Conservation (phyloP, 1,140 invertebrate species). For the Tachypleus tridentatus region DNA sequence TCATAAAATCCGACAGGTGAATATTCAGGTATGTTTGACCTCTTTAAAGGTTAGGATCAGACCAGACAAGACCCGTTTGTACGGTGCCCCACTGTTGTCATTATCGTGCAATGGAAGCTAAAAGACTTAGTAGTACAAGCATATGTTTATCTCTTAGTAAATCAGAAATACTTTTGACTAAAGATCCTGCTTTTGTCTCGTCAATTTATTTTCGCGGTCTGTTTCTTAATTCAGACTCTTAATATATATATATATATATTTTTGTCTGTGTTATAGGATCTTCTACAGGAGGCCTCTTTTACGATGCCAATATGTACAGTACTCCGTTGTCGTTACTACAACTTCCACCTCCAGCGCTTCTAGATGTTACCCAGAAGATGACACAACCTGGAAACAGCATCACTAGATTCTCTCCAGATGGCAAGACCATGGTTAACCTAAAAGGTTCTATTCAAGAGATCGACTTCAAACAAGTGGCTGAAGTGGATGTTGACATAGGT, state of each 20-base stretch:
- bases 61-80: no score
- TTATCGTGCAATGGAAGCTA: no score
- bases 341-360: constrained; percentile 38
- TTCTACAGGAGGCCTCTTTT: constrained; percentile 14
- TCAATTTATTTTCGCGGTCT: no score
- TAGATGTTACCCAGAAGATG: constrained; percentile 37
- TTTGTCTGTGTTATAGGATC: not conserved
- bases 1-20: no score
- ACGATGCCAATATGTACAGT: constrained; percentile 36
- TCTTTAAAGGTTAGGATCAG: no score
- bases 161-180: no score
- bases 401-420: constrained; percentile 40
- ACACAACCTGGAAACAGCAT: constrained; percentile 33
- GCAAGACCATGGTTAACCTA: constrained; percentile 34
- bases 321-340: constrained; percentile 40
- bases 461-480: constrained; percentile 34
- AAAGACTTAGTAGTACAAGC: no score
- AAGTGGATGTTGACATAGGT: constrained; percentile 61
- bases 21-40: no score
- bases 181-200: no score
- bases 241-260: not conserved
- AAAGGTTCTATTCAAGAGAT: constrained; percentile 28
- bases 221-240: no score
- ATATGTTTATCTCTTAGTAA: no score
- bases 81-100: no score